Evolutionary conservation across 2,888 invertebrate genomes (phyloP).

Genomic region (Ornithoptera priamus): DNA sequence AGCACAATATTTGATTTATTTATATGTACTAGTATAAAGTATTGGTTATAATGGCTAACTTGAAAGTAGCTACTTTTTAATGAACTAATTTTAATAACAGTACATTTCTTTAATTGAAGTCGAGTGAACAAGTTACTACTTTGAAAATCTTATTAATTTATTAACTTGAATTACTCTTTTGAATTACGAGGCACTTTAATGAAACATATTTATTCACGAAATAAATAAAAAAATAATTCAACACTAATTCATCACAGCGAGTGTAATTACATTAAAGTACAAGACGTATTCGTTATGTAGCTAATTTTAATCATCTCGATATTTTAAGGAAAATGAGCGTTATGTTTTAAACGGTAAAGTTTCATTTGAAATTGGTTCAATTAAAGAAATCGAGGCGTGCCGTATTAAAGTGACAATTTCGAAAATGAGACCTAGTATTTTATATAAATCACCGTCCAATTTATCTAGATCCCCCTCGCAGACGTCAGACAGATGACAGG

Average conservation of each 20-base stretch:
- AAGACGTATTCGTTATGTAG: constrained; percentile 3
- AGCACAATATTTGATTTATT: too few relatives aligned
- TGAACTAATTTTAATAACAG: too few relatives aligned
- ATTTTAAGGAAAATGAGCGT: background rate
- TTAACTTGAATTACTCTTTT: background rate
- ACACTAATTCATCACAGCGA: constrained; percentile 20
- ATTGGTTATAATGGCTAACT: too few relatives aligned
- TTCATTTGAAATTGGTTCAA: background rate
- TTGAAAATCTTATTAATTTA: background rate
- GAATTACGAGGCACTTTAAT: constrained; percentile 9
- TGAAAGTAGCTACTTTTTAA: too few relatives aligned
- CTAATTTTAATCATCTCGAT: background rate
- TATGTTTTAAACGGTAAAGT: constrained; percentile 1
- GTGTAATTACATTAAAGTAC: constrained; percentile 3
- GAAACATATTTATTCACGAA: constrained; percentile 11
- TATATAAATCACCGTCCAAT: constrained; percentile 39
- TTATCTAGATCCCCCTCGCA: constrained; percentile 40
- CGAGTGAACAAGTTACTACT: background rate
- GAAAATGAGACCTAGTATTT: constrained; percentile 26
- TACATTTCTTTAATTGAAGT: too few relatives aligned
- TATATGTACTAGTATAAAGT: too few relatives aligned
- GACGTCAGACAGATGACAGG: constrained; percentile 54
- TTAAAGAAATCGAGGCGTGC: constrained; percentile 4
- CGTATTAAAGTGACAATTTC: constrained; percentile 19
- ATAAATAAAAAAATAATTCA: constrained; percentile 6